Evolutionary conservation across 1,140 invertebrate species (phyloP), one percentile per base, ranked within the genome.

Genomic region (Heliconius hermathena): DNA sequence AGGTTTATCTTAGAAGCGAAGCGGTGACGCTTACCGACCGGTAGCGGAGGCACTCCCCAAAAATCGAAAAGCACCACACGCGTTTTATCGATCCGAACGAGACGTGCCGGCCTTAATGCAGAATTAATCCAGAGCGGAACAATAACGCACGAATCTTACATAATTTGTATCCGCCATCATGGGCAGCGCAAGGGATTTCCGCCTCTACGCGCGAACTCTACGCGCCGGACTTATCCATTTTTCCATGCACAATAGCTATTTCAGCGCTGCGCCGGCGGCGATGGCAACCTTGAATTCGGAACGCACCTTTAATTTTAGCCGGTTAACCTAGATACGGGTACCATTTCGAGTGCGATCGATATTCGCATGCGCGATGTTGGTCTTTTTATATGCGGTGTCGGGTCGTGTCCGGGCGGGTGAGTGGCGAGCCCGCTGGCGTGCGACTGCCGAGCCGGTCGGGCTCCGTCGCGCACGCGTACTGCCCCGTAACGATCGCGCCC

Each of bases 261-360:
- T 91, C 83, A 84, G 87, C 85, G 86, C 88, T 91, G 92, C 90
- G 91, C 91, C 89, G 88, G 91, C 89, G 89, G 88, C 91, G 90
- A 81, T 89, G 81, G 87, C 90, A 92, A 91, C 92, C 92, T 93
- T 93, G 92, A 92, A 89, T 91, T 85, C 83, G 85, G 87, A 91
- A 92, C 92, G 90, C 91, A 94, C 92, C 92, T 94, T 93, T 94
- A 94, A 94, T 90, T 92, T 92, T 94, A 94, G 92, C 91, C 90
- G 91, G 90, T 88, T 94, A 94, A 94, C 92, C 92, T 93, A 94
- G 91, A 91, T 94, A 89, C 91, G 87, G 88, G 87, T 82, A 88
- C 90, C 90, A 89, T 91, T 92, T 87, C 83, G 85, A 87, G 87
- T 84, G 88, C 82, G 87, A 91, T 93, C 92, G 89, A 94, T 93